These are phyloP conservation scores for Sapajus apella DNA, from an alignment of 2,113 vertebrate species.

Conservation along the genomic window DNA sequence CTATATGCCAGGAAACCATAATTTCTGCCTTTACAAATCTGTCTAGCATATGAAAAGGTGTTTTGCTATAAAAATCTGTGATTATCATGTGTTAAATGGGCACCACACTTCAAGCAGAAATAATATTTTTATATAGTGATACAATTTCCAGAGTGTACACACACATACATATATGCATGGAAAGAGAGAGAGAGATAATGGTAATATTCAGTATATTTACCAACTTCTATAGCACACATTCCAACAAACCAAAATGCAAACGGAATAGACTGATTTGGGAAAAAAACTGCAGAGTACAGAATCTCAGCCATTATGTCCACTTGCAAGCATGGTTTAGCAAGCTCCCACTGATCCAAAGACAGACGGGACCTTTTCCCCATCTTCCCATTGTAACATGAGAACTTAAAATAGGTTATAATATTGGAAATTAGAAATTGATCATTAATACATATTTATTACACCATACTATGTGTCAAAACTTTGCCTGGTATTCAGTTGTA, in stretches of 20 bases:
- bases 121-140: not conserved
- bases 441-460: not conserved
- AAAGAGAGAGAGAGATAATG: not conserved
- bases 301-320: not conserved
- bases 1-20: not conserved
- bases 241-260: not conserved
- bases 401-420: not conserved
- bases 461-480: not conserved
- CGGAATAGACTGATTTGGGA: not conserved
- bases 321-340: not conserved
- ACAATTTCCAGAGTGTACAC: not conserved
- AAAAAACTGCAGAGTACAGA: not conserved
- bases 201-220: conserved; percentile 10
- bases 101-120: not conserved
- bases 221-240: not conserved
- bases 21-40: not conserved
- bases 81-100: not conserved
- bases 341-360: not conserved
- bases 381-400: not conserved
- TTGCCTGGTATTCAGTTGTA: not conserved
- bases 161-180: not conserved
- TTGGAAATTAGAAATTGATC: not conserved
- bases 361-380: not conserved
- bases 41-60: not conserved
- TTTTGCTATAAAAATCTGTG: conserved; percentile 15